These are phyloP conservation scores for Poecilus cupreus DNA, from an alignment of 2,888 invertebrate genomes.

Conservation along the genomic window DNA sequence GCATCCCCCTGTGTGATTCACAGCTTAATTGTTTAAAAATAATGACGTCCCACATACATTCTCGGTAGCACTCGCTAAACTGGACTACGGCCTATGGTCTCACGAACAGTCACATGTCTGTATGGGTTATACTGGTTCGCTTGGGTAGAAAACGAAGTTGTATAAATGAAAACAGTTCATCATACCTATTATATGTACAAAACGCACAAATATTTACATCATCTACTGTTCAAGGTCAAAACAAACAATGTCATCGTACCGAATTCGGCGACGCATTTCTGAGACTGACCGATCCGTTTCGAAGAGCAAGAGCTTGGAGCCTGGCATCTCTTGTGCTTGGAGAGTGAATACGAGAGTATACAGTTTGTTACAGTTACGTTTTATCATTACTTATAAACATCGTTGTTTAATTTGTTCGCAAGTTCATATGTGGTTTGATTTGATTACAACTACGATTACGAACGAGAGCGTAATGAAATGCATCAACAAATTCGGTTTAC, in stretches of 20 bases:
- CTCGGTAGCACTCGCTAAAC: slow-evolving; percentile 31
- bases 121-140: slow-evolving; percentile 30
- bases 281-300: slow-evolving; percentile 3
- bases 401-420: slow-evolving; percentile 9
- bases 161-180: slow-evolving; percentile 54
- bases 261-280: slow-evolving; percentile 53
- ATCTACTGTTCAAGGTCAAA: slow-evolving; percentile 53
- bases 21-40: slow-evolving; percentile 52
- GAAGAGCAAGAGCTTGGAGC: background rate
- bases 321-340: no score
- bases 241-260: slow-evolving; percentile 52
- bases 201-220: slow-evolving; percentile 58
- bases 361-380: no score
- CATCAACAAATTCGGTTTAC: slow-evolving; percentile 56
- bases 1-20: slow-evolving; percentile 53
- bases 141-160: slow-evolving; percentile 56
- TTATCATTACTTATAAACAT: slow-evolving; percentile 13
- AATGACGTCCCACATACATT: slow-evolving; percentile 40
- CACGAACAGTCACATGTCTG: slow-evolving; percentile 25
- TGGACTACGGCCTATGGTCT: slow-evolving; percentile 29
- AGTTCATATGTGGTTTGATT: background rate
- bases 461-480: slow-evolving; percentile 34
- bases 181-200: slow-evolving; percentile 58
- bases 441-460: no score
- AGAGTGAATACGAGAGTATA: background rate